These are phyloP conservation scores for Sebastes reedi DNA, from an alignment of 2,797 vertebrate species.

Conservation along the genomic window DNA sequence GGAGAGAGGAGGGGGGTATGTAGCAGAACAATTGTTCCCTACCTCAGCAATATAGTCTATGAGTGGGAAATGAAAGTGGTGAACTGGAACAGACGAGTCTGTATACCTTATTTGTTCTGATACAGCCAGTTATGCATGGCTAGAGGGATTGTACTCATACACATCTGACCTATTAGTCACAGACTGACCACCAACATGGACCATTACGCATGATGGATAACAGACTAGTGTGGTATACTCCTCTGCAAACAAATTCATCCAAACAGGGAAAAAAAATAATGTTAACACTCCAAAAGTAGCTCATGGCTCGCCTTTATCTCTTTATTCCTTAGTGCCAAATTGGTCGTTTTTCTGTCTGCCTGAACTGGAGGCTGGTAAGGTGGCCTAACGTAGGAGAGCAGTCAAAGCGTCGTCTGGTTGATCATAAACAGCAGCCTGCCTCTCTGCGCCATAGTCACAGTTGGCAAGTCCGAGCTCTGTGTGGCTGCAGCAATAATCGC, in stretches of 20 bases:
- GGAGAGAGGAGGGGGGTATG: slow-evolving; percentile 6
- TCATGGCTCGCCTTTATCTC: slow-evolving; percentile 37
- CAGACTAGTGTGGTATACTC: background rate
- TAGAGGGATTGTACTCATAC: slow-evolving; percentile 38
- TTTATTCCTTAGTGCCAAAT: slow-evolving; percentile 53
- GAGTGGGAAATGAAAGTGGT: slow-evolving; percentile 36
- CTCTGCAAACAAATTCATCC: slow-evolving; percentile 41
- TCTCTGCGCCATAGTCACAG: slow-evolving; percentile 22
- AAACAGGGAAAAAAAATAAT: slow-evolving; percentile 18
- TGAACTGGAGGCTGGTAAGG: slow-evolving; percentile 39
- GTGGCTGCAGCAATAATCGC: slow-evolving; percentile 52
- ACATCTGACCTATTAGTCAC: slow-evolving; percentile 65
- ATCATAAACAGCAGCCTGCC: slow-evolving; percentile 50
- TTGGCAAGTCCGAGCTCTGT: slow-evolving; percentile 46
- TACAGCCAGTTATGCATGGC: slow-evolving; percentile 53
- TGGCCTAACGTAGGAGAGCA: slow-evolving; percentile 31
- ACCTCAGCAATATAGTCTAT: slow-evolving; percentile 33
- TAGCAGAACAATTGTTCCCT: slow-evolving; percentile 30
- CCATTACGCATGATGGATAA: slow-evolving; percentile 61
- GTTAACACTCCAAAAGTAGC: slow-evolving; percentile 41
- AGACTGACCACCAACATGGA: slow-evolving; percentile 54
- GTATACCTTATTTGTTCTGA: slow-evolving; percentile 62
- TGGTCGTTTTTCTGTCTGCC: slow-evolving; percentile 33
- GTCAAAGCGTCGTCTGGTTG: slow-evolving; percentile 37
- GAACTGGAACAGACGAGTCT: slow-evolving; percentile 41